Conservation (phyloP, 2,888 invertebrate species). For the Pegoplata infirma region DNA sequence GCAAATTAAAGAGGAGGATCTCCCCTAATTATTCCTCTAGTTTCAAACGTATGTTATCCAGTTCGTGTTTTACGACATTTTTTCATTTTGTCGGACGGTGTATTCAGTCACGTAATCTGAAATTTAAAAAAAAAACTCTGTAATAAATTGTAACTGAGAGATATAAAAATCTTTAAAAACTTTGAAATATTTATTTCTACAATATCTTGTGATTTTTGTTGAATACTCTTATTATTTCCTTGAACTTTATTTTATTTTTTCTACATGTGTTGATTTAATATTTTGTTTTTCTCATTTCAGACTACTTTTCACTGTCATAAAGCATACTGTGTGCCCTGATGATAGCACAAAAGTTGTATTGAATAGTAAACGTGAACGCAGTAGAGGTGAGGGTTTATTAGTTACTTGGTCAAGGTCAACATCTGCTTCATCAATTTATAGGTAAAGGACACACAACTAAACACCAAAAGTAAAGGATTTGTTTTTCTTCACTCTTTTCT, state of each 20-base stretch:
- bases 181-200: too few relatives aligned
- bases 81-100: too few relatives aligned
- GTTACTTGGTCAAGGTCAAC: conserved; percentile 82
- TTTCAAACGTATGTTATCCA: too few relatives aligned
- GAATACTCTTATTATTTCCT: neutral
- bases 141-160: too few relatives aligned
- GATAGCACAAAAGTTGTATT: conserved; percentile 86
- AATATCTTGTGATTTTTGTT: too few relatives aligned
- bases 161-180: too few relatives aligned
- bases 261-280: neutral
- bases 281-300: conserved; percentile 78
- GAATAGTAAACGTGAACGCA: conserved; percentile 80
- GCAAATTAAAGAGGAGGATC: too few relatives aligned
- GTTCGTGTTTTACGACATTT: too few relatives aligned
- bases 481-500: conserved; percentile 9
- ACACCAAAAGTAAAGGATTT: conserved; percentile 52
- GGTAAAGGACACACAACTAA: conserved; percentile 78
- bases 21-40: too few relatives aligned
- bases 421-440: conserved; percentile 81
- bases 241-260: neutral
- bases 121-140: too few relatives aligned
- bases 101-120: too few relatives aligned
- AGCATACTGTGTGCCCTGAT: conserved; percentile 85
- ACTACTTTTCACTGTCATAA: conserved; percentile 83
- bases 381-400: conserved; percentile 82